Evolutionary conservation across 2,113 vertebrate species (phyloP).

Genomic region (Myocastor coypus): DNA sequence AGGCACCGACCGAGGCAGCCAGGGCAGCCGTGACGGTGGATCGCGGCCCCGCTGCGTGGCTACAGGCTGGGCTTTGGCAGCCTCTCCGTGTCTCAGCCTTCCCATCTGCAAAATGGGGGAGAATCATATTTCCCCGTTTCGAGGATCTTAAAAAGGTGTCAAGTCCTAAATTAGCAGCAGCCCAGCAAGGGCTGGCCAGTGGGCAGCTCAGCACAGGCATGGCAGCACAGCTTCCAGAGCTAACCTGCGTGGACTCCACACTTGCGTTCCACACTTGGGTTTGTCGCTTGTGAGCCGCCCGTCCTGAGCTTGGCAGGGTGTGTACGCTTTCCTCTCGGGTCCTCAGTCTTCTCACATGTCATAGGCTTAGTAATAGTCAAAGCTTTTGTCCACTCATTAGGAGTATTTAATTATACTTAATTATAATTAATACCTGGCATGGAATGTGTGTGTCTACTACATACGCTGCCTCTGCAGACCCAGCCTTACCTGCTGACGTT

Average conservation of each 20-base stretch:
- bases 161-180: not conserved
- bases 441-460: not conserved
- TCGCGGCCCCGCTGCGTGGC: not conserved
- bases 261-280: not conserved
- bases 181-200: not conserved
- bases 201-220: accelerated
- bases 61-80: not conserved
- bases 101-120: not conserved
- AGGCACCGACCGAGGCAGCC: too few relatives aligned
- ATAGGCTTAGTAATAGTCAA: not conserved
- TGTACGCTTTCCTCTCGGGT: not conserved
- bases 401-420: conserved; percentile 7
- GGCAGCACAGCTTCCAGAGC: not conserved
- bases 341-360: not conserved
- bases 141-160: not conserved
- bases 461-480: not conserved
- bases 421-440: not conserved
- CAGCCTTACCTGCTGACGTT: not conserved
- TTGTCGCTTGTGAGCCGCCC: not conserved
- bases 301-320: accelerated
- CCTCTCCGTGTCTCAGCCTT: not conserved
- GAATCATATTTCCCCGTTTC: not conserved
- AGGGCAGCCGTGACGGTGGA: accelerated
- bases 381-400: not conserved
- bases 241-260: not conserved